Conservation (phyloP, 2,113 vertebrate genomes). For the Chloropsis cyanopogon region DNA sequence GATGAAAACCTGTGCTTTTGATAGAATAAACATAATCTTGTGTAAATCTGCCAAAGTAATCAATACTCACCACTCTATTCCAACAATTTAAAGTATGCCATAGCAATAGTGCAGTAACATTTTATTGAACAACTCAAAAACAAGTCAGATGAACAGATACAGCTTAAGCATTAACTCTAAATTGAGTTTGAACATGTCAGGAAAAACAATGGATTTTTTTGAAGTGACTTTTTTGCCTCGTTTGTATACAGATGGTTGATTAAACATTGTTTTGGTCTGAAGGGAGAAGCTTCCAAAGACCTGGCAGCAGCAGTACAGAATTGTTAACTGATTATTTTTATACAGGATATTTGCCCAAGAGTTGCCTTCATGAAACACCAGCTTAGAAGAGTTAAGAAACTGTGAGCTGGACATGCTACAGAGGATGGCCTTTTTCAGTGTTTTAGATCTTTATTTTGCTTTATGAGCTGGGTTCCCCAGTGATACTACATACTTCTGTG, state of each 20-base stretch:
- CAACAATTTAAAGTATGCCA: not conserved
- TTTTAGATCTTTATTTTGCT: not conserved
- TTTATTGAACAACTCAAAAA: not conserved
- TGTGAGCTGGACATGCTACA: not conserved
- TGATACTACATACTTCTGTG: not conserved
- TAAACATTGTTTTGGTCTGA: not conserved
- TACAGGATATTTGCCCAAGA: not conserved
- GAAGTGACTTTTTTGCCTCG: not conserved
- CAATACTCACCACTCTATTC: not conserved
- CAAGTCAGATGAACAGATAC: not conserved
- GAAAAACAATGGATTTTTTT: not conserved
- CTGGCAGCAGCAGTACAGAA: not conserved
- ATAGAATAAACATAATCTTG: not conserved
- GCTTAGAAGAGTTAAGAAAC: not conserved
- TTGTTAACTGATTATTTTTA: not conserved
- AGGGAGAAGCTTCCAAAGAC: not conserved
- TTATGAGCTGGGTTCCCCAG: not conserved
- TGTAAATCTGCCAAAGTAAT: not conserved
- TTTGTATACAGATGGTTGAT: not conserved
- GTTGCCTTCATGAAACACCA: not conserved
- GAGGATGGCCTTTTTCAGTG: not conserved
- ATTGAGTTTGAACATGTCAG: not conserved
- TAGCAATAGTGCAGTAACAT: not conserved
- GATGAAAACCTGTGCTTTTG: not conserved
- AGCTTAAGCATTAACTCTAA: not conserved